Percentiles rank a stretch among this genome's conserved stretches.
phyloP scores from a whole-genome alignment of 1,140 invertebrate genomes.

The Bombus polaris region DNA sequence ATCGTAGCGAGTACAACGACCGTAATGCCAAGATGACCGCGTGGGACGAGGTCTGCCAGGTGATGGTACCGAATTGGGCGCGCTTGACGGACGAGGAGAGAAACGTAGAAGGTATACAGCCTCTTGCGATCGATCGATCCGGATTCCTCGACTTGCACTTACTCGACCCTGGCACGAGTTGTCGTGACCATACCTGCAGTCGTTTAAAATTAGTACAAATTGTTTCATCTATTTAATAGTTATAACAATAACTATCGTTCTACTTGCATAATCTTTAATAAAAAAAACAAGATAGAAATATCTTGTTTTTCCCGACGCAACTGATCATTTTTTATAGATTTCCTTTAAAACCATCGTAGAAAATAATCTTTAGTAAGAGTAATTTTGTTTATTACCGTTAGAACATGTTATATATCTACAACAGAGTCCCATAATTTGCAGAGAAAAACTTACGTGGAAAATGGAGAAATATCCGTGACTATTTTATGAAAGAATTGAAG shows the following conservation, averaged over 20 bases:
- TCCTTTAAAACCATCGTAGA: neutral
- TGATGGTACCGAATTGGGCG: constrained; percentile 77
- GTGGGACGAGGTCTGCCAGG: constrained; percentile 78
- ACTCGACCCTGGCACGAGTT: constrained; percentile 30
- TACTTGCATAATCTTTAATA: neutral
- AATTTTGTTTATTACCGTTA: neutral
- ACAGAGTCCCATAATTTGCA: constrained; percentile 59
- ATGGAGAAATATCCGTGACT: constrained; percentile 79
- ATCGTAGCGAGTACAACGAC: constrained; percentile 77
- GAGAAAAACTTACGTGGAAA: constrained; percentile 77
- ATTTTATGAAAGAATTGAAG: constrained; percentile 80
- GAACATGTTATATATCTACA: neutral
- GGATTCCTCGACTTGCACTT: constrained; percentile 53
- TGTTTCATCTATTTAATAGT: neutral
- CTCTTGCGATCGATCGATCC: constrained; percentile 65
- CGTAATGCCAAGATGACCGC: constrained; percentile 76
- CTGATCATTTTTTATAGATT: neutral
- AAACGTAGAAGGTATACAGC: constrained; percentile 76
- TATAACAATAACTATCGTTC: neutral
- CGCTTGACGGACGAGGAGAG: constrained; percentile 73
- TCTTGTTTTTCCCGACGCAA: neutral
- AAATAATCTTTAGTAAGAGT: neutral
- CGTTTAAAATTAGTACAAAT: constrained; percentile 37
- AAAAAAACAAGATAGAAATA: neutral
- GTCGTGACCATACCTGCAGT: constrained; percentile 5